Conservation (phyloP, 2,113 vertebrate genomes). For the Platichthys stellatus region DNA sequence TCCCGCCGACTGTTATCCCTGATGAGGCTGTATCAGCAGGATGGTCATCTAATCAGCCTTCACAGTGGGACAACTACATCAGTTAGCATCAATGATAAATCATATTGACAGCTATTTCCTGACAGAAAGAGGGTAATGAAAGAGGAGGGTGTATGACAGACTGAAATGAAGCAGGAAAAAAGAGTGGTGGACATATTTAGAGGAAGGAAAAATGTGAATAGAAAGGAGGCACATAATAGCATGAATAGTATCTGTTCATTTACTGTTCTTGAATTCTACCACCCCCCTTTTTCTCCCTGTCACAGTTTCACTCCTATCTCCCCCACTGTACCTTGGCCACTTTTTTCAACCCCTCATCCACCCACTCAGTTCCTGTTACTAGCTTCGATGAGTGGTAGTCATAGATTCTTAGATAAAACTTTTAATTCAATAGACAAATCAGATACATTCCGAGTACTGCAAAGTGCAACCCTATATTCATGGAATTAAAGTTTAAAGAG, state of each 20-base stretch:
- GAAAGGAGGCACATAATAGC: slow-evolving; percentile 44
- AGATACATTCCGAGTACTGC: slow-evolving; percentile 18
- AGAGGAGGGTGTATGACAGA: slow-evolving; percentile 47
- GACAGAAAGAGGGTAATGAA: slow-evolving; percentile 49
- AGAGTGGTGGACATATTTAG: slow-evolving; percentile 37
- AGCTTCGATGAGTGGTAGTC: slow-evolving; percentile 54
- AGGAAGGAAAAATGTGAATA: slow-evolving; percentile 1
- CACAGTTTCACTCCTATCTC: slow-evolving; percentile 16
- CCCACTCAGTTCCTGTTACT: slow-evolving; percentile 60
- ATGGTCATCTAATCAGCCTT: slow-evolving; percentile 68
- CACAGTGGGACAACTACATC: slow-evolving; percentile 60
- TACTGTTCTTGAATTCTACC: slow-evolving; percentile 21
- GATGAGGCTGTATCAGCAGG: slow-evolving; percentile 48
- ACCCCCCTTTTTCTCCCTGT: neutral
- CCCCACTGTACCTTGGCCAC: slow-evolving; percentile 35
- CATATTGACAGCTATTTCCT: slow-evolving; percentile 59
- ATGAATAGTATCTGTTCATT: slow-evolving; percentile 46
- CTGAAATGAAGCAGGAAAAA: slow-evolving; percentile 39
- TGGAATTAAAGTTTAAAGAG: slow-evolving; percentile 33
- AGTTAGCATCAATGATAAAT: slow-evolving; percentile 65
- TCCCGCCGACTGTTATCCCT: slow-evolving; percentile 26
- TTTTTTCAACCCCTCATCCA: slow-evolving; percentile 42
- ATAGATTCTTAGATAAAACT: slow-evolving; percentile 55
- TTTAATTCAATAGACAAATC: slow-evolving; percentile 53
- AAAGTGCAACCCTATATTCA: slow-evolving; percentile 47